Percentiles rank a stretch among this genome's conserved stretches.
Conservation (phyloP, 1,140 invertebrate species). For the Pogonognathellus flavescens region DNA sequence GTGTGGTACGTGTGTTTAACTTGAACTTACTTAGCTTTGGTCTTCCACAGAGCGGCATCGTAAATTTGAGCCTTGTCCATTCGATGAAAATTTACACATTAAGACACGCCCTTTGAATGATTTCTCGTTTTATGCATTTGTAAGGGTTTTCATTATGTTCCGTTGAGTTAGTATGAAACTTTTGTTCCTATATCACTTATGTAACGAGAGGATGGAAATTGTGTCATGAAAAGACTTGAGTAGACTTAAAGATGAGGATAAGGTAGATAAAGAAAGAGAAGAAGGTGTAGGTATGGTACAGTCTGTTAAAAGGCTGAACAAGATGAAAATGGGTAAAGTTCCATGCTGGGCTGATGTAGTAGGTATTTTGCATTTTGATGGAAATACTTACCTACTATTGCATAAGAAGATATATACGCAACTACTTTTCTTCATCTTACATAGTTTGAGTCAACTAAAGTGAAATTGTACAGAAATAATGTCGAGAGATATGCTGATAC, state of each 20-base stretch:
- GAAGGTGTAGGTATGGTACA: neutral
- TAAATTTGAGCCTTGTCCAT: slow-evolving; percentile 56
- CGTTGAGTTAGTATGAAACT: neutral
- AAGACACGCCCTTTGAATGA: slow-evolving; percentile 54
- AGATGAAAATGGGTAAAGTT: slow-evolving; percentile 22
- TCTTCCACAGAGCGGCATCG: slow-evolving; percentile 36
- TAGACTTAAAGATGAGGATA: neutral
- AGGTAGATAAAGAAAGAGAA: neutral
- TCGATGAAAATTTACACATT: slow-evolving; percentile 57
- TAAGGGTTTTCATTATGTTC: neutral
- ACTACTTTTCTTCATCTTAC: slow-evolving; percentile 1
- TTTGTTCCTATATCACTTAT: neutral
- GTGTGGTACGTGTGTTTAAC: no score
- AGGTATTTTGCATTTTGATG: slow-evolving; percentile 36
- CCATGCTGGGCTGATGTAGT: slow-evolving; percentile 10
- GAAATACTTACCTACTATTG: neutral
- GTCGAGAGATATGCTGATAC: neutral
- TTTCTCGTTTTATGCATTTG: slow-evolving; percentile 25
- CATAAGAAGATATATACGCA: neutral
- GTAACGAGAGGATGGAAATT: neutral
- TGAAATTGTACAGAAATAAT: slow-evolving; percentile 22
- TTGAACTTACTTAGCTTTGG: no score
- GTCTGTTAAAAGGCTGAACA: slow-evolving; percentile 1
- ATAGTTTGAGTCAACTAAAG: neutral
- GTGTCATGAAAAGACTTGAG: neutral